Evolutionary conservation across 2,888 invertebrate genomes (phyloP).

Genomic region (Drosophila gaucha): DNA sequence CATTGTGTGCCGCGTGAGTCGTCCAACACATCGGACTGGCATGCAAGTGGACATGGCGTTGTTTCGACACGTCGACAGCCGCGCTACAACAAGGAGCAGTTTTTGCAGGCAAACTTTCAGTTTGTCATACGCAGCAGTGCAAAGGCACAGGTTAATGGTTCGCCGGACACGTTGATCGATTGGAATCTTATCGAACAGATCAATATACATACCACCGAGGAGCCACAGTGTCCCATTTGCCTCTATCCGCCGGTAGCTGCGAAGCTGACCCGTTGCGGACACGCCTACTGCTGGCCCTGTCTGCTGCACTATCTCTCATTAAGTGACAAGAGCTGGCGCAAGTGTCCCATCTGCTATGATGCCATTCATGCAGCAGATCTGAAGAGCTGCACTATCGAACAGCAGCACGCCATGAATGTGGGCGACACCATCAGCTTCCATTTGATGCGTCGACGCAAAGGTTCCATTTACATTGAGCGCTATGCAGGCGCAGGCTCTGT

Average conservation of each 20-base stretch:
- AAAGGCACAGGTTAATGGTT: slow-evolving; percentile 89
- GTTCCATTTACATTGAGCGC: slow-evolving; percentile 84
- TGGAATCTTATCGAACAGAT: slow-evolving; percentile 98
- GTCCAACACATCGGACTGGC: slow-evolving; percentile 52
- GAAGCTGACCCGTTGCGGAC: slow-evolving; percentile 97
- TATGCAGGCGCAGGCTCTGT: slow-evolving; percentile 34
- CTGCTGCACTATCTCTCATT: slow-evolving; percentile 95
- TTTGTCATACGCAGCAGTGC: slow-evolving; percentile 94
- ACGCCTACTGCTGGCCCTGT: slow-evolving; percentile 98
- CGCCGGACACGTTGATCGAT: slow-evolving; percentile 95
- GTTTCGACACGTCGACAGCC: slow-evolving; percentile 82
- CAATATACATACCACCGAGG: slow-evolving; percentile 88
- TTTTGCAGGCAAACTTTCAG: slow-evolving; percentile 97
- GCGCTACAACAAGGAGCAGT: slow-evolving; percentile 96
- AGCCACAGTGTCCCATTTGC: slow-evolving; percentile 95
- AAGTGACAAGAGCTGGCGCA: slow-evolving; percentile 92
- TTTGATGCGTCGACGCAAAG: slow-evolving; percentile 93
- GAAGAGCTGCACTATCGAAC: slow-evolving; percentile 88
- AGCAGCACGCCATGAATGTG: slow-evolving; percentile 83
- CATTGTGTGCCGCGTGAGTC: slow-evolving; percentile 89
- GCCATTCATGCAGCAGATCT: slow-evolving; percentile 92
- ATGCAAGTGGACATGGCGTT: slow-evolving; percentile 60
- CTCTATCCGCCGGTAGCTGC: slow-evolving; percentile 93
- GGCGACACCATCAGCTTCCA: slow-evolving; percentile 91
- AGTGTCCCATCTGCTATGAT: slow-evolving; percentile 97